Evolutionary conservation across 2,113 vertebrate species (phyloP).

Genomic region (Hemichromis elongatus): DNA sequence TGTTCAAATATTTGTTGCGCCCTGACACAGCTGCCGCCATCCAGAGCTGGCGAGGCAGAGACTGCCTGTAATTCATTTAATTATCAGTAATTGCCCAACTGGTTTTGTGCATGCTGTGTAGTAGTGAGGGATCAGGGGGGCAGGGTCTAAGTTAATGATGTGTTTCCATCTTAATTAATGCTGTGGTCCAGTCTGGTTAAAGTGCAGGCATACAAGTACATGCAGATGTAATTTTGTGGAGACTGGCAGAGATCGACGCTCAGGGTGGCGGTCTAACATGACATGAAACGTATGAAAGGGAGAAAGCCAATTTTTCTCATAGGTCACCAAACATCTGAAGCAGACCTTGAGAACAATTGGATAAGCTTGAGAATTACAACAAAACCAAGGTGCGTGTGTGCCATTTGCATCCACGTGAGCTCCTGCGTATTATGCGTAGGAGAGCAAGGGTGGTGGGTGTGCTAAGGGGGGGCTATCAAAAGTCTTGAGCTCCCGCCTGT

Average conservation of each 20-base stretch:
- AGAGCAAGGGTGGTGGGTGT: neutral
- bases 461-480: conserved; percentile 24
- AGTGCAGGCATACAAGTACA: conserved; percentile 62
- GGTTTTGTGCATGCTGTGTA: conserved; percentile 76
- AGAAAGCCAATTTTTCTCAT: neutral
- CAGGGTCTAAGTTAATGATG: conserved; percentile 70
- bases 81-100: conserved; percentile 93
- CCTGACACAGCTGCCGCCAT: conserved; percentile 73
- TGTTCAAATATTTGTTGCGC: conserved; percentile 86
- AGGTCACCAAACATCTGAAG: neutral
- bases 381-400: neutral
- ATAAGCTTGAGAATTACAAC: neutral
- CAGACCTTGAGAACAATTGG: neutral
- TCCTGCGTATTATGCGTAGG: neutral
- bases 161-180: conserved; percentile 78
- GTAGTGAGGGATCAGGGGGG: conserved; percentile 37
- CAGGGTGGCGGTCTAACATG: conserved; percentile 54
- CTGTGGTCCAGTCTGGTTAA: conserved; percentile 67
- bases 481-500: conserved; percentile 61
- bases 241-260: conserved; percentile 43
- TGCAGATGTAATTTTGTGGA: conserved; percentile 68
- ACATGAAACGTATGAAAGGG: conserved; percentile 23
- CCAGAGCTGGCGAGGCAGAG: conserved; percentile 73
- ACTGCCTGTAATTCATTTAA: conserved; percentile 93
- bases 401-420: neutral